Percentiles rank a stretch among this genome's conserved stretches.
phyloP scores from a whole-genome alignment of 1,140 invertebrate genomes.

The Lerema accius region DNA sequence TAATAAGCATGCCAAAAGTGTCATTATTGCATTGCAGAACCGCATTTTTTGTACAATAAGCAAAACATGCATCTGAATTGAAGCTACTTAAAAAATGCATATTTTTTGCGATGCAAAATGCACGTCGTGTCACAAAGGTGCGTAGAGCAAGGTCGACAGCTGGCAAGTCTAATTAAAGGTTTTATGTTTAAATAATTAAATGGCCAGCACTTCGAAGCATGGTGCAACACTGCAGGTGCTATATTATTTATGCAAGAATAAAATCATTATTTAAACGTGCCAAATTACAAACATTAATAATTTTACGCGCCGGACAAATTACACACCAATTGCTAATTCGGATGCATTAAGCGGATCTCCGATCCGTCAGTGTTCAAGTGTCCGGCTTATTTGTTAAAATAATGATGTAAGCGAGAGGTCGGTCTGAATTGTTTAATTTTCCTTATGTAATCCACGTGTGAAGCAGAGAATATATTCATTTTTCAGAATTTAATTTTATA shows the following conservation, averaged over 20 bases:
- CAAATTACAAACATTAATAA: slow-evolving; percentile 66
- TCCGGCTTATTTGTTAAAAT: not conserved
- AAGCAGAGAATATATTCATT: too few species aligned
- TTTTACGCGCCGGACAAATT: slow-evolving; percentile 37
- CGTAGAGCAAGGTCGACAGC: slow-evolving; percentile 75
- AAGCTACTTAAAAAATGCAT: slow-evolving; percentile 56
- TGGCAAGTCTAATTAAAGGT: slow-evolving; percentile 76
- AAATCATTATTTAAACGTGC: slow-evolving; percentile 76
- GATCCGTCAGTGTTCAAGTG: not conserved
- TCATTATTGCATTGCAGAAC: slow-evolving; percentile 20
- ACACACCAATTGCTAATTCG: slow-evolving; percentile 22
- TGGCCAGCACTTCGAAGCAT: slow-evolving; percentile 48
- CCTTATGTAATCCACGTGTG: too few species aligned
- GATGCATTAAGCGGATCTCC: not conserved
- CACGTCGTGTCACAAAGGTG: slow-evolving; percentile 72
- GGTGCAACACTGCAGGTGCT: slow-evolving; percentile 68
- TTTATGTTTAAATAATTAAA: slow-evolving; percentile 81
- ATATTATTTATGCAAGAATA: slow-evolving; percentile 64
- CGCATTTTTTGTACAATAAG: slow-evolving; percentile 39
- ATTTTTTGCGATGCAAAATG: slow-evolving; percentile 70
- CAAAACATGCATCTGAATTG: slow-evolving; percentile 52
- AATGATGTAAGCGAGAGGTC: not conserved
- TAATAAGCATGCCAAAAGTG: slow-evolving; percentile 5
- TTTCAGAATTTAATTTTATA: too few species aligned
- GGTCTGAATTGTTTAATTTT: too few species aligned